phyloP scores from a whole-genome alignment of 1,140 invertebrate genomes.

The Caenorhabditis inopinata region DNA sequence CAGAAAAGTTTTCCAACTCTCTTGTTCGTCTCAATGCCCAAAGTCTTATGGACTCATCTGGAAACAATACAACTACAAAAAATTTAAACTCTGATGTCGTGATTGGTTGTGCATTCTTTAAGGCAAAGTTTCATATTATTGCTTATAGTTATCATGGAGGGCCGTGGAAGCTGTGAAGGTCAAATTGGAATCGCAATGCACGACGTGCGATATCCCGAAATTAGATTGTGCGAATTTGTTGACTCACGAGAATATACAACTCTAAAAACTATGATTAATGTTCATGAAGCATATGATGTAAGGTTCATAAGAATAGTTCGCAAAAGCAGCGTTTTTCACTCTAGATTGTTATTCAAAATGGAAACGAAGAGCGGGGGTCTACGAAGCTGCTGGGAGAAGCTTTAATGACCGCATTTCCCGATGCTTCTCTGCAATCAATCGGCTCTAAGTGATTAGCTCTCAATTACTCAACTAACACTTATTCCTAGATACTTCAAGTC shows the following conservation, averaged over 20 bases:
- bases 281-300: slow-evolving; percentile 35
- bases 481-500: slow-evolving; percentile 32
- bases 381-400: slow-evolving; percentile 12
- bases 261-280: slow-evolving; percentile 24
- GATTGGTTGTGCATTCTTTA: not conserved
- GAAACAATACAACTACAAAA: not conserved
- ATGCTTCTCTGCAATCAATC: slow-evolving; percentile 4
- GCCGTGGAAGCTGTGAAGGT: not conserved
- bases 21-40: not conserved
- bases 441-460: not conserved
- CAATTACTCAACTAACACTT: not conserved
- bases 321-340: not conserved
- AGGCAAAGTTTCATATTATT: too few species aligned
- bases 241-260: slow-evolving; percentile 25
- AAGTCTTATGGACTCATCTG: not conserved
- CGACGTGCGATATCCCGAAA: not conserved
- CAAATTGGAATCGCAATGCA: slow-evolving; percentile 35
- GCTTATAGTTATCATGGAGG: not conserved
- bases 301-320: not conserved
- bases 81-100: not conserved
- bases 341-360: slow-evolving; percentile 29
- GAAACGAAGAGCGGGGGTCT: not conserved
- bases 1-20: not conserved
- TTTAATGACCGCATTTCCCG: not conserved
- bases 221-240: slow-evolving; percentile 32